These are phyloP conservation scores for Apostichopus leukothele DNA, from an alignment of 53 echinoderm and acorn worm species.

Conservation along the genomic window DNA sequence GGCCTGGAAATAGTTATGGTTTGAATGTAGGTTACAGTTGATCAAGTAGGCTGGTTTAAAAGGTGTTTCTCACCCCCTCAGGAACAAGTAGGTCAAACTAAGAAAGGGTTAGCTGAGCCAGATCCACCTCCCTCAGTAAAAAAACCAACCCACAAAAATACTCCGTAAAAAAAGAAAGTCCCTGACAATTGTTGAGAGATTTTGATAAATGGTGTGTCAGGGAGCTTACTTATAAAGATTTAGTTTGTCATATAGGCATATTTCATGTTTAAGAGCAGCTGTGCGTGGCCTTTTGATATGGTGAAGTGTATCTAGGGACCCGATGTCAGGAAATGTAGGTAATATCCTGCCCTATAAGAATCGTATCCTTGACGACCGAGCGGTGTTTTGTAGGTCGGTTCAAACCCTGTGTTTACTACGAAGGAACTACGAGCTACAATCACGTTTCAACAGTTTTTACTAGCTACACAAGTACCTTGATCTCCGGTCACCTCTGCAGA, in stretches of 20 bases:
- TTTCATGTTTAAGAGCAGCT: slow-evolving; percentile 24
- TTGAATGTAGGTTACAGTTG: slow-evolving; percentile 10
- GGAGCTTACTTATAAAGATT: slow-evolving; percentile 8
- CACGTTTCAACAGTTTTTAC: too few species aligned
- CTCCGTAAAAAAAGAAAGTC: background rate
- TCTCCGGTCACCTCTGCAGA: too few species aligned
- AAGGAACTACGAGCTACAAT: background rate
- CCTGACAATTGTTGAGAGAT: slow-evolving; percentile 7
- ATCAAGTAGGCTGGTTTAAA: slow-evolving; percentile 3
- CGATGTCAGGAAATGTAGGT: slow-evolving; percentile 8
- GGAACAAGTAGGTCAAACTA: background rate
- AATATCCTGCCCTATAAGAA: slow-evolving; percentile 36
- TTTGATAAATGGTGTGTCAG: slow-evolving; percentile 34
- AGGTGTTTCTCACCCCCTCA: background rate
- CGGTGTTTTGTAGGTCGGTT: slow-evolving; percentile 32
- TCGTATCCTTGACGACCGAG: background rate
- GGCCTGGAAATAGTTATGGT: background rate
- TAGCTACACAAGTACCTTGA: too few species aligned
- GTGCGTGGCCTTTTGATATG: slow-evolving; percentile 8
- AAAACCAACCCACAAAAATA: background rate
- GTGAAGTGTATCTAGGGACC: slow-evolving; percentile 20
- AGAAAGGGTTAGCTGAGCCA: slow-evolving; percentile 14
- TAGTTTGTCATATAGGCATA: slow-evolving; percentile 28
- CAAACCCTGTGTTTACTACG: slow-evolving; percentile 8
- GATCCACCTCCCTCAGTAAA: background rate